These are phyloP conservation scores for Natrix natrix DNA, from an alignment of 2,797 vertebrate genomes.

Conservation along the genomic window DNA sequence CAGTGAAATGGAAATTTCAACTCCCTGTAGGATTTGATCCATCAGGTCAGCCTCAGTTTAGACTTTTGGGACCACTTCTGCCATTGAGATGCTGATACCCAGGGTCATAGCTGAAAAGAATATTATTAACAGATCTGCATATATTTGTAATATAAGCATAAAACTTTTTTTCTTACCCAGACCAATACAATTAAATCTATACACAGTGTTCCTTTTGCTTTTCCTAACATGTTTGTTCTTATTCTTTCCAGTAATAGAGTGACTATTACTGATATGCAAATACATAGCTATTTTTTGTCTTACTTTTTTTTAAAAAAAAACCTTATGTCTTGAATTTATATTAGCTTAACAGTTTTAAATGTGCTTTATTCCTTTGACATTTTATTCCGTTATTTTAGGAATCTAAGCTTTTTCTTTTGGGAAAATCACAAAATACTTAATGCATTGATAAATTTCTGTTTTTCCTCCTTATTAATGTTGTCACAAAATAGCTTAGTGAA, in stretches of 20 bases:
- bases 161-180: conserved; percentile 13
- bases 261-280: conserved; percentile 41
- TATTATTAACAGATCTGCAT: conserved; percentile 37
- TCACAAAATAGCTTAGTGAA: neutral
- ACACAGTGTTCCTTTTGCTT: conserved; percentile 22
- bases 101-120: conserved; percentile 23
- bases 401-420: neutral
- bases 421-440: conserved; percentile 19
- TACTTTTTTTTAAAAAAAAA: conserved; percentile 26
- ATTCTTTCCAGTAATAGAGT: conserved; percentile 52
- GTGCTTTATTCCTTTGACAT: conserved; percentile 47
- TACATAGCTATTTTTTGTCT: conserved; percentile 52
- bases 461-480: neutral
- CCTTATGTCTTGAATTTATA: conserved; percentile 44
- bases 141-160: conserved; percentile 24
- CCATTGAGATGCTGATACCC: conserved; percentile 27
- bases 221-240: conserved; percentile 47
- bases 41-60: conserved; percentile 41
- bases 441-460: neutral
- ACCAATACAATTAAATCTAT: conserved; percentile 43
- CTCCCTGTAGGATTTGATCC: conserved; percentile 47
- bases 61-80: conserved; percentile 29
- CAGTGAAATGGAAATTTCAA: conserved; percentile 59
- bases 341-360: conserved; percentile 54
- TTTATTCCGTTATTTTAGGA: conserved; percentile 43